Evolutionary conservation across 2,113 vertebrate species (phyloP).

Genomic region (Callocephalon fimbriatum): DNA sequence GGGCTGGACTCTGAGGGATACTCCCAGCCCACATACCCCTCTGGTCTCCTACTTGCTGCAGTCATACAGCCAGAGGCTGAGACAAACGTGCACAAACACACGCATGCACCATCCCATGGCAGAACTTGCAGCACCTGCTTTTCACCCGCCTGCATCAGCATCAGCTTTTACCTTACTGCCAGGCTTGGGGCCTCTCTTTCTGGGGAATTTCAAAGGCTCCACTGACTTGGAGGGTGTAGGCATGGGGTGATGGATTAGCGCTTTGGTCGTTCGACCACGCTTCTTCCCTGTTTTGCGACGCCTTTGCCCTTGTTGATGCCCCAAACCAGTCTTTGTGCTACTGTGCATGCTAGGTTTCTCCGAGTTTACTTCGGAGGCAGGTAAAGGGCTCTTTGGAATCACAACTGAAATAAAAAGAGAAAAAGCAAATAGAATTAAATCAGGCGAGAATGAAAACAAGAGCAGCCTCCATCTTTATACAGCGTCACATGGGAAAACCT

Average conservation of each 20-base stretch:
- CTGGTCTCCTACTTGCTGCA: slow-evolving; percentile 45
- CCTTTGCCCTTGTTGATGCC: slow-evolving; percentile 83
- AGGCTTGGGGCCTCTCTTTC: slow-evolving; percentile 97
- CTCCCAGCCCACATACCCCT: slow-evolving; percentile 17
- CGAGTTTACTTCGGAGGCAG: slow-evolving; percentile 84
- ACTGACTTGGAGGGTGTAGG: slow-evolving; percentile 81
- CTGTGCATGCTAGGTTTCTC: slow-evolving; percentile 87
- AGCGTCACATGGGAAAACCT: not conserved
- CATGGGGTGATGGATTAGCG: slow-evolving; percentile 80
- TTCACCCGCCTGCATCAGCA: slow-evolving; percentile 62
- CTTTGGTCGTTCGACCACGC: slow-evolving; percentile 87
- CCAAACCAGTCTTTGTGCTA: slow-evolving; percentile 81
- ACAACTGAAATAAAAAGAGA: slow-evolving; percentile 83
- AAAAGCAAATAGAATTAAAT: slow-evolving; percentile 47
- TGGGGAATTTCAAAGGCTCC: slow-evolving; percentile 93
- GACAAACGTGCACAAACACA: slow-evolving; percentile 39
- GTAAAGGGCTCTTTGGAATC: slow-evolving; percentile 89
- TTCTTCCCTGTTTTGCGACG: slow-evolving; percentile 93
- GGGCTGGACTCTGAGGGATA: slow-evolving; percentile 18
- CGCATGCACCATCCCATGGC: slow-evolving; percentile 35
- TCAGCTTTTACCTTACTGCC: slow-evolving; percentile 91
- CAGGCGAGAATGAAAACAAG: slow-evolving; percentile 26
- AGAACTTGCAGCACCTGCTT: slow-evolving; percentile 47
- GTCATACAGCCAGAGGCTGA: slow-evolving; percentile 57
- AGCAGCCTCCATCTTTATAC: slow-evolving; percentile 47